These are phyloP conservation scores for Fregata magnificens DNA, from an alignment of 2,113 vertebrate species.

Conservation along the genomic window DNA sequence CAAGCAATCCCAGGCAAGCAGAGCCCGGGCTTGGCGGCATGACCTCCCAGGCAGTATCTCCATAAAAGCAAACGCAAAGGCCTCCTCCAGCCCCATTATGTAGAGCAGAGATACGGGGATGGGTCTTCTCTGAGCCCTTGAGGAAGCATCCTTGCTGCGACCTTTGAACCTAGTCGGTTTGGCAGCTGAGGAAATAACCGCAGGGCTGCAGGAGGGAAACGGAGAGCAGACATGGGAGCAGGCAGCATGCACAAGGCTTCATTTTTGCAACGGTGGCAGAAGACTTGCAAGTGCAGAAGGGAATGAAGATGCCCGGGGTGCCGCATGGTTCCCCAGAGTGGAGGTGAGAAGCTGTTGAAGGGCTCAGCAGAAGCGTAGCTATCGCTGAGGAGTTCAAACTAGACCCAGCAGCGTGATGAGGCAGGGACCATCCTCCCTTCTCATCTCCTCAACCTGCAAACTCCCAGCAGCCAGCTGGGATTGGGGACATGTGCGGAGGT, in stretches of 20 bases:
- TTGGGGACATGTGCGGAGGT: not conserved
- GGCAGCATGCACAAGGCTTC: rapidly evolving
- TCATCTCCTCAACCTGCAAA: not conserved
- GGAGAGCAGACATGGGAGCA: not conserved
- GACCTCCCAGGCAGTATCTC: not conserved
- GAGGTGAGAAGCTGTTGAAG: not conserved
- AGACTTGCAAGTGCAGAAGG: not conserved
- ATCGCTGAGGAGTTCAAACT: not conserved
- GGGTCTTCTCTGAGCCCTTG: not conserved
- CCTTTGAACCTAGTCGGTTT: not conserved
- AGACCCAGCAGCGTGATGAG: not conserved
- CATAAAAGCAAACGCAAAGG: not conserved
- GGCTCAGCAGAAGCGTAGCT: not conserved
- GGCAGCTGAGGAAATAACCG: not conserved
- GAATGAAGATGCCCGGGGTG: not conserved
- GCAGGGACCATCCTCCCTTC: not conserved
- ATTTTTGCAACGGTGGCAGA: not conserved
- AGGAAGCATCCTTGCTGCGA: not conserved
- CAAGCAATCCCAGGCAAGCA: not conserved
- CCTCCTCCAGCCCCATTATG: not conserved
- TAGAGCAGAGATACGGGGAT: not conserved
- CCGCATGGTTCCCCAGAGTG: not conserved
- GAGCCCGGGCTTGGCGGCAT: not conserved
- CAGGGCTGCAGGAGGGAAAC: not conserved
- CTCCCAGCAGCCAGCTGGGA: not conserved